Base-by-base conservation (phyloP, 2,888 invertebrate species). In the Philopedon plagiatum region DNA sequence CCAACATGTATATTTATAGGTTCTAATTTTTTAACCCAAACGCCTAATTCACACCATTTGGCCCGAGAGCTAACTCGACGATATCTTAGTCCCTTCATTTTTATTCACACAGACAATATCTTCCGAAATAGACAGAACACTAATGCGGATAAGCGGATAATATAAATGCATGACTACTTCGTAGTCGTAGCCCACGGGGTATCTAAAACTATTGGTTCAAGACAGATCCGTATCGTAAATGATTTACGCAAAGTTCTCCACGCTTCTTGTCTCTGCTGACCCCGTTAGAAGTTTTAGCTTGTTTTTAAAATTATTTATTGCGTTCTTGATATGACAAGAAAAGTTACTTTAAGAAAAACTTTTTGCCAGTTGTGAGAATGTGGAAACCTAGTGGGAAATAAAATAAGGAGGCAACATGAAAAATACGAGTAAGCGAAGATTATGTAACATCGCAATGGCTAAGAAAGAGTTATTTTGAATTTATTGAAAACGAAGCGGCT, bases 291-390 rank as follows among this genome's bases (percentile, higher is more conserved):
- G 67, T 68, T 61, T 37, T 26, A 49, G 61, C 69, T 63, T 69
- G 69, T 69, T 62, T 62, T 39, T 37, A 32, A 69, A 69, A 69
- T 69, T 69, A 69, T 69, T 69, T 62, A 69, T 58, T 56, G 62
- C 69, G 39, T 39, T 61, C 61, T 46, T 54, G 67, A 68, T 68
- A 68, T 61, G 67, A 68, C 67, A 68, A 68, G 67, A 61, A 41
- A 68, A 61, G 61, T 61, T 34, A 61, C 67, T 68, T 61, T 68
- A 39, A 51, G 58, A 46, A 49, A 46, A 51, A 15, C 15, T 67
- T 46, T 60, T 49, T 37, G 34, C 44, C 29, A 32, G 29, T 54
- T 54, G 51, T 54, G 29, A 32, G 26, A 29, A 29, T 54, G 51
- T 29, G 51, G 51, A 54, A 32, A 18, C 29, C 29, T 54, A 2